Evolutionary conservation across 2,888 invertebrate species (phyloP).

Genomic region (Stomorhina lunata): DNA sequence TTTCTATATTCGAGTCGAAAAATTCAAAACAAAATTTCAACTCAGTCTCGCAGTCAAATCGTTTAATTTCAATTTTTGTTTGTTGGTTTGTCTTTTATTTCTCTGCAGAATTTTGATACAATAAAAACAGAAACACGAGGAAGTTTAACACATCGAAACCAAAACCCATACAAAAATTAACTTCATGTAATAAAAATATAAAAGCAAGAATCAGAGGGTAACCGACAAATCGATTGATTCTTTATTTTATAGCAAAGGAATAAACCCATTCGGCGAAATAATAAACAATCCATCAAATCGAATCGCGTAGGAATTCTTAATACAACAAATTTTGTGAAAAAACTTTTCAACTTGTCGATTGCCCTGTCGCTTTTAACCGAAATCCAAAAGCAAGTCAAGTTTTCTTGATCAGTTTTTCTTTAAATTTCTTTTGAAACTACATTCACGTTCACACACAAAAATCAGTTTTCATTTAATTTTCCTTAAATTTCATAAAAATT

Average conservation of each 20-base stretch:
- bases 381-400: neutral
- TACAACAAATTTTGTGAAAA: constrained; percentile 11
- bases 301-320: constrained; percentile 12
- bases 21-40: neutral
- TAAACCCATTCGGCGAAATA: neutral
- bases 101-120: neutral
- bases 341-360: neutral
- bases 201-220: neutral
- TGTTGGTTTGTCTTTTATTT: neutral
- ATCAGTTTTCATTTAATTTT: no score
- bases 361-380: neutral
- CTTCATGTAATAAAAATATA: neutral
- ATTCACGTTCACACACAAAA: no score
- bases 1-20: neutral
- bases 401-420: no score
- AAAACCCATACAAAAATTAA: neutral
- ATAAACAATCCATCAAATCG: neutral
- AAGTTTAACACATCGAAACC: no score
- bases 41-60: neutral
- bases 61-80: neutral
- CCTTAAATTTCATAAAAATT: no score
- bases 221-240: neutral
- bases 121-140: no score
- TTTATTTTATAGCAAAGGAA: neutral
- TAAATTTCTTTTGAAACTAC: no score